Conservation (phyloP, 2,797 vertebrate genomes). For the Ceryle rudis region DNA sequence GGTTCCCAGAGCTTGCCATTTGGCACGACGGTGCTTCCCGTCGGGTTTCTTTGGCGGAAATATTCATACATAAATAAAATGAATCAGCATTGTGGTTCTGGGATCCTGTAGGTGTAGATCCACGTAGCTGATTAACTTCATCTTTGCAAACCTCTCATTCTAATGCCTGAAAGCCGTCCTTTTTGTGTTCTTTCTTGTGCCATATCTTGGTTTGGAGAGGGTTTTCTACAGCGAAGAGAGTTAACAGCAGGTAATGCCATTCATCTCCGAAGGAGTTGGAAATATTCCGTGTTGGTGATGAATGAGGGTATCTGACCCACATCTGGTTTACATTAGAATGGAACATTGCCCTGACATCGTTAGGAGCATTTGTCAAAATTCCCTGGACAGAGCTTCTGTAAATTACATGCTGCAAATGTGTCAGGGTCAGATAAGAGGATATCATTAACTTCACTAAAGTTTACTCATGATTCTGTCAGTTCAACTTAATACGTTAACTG, state of each 20-base stretch:
- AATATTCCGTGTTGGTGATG: constrained; percentile 81
- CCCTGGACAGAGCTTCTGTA: constrained; percentile 89
- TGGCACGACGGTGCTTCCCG: background rate
- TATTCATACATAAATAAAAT: background rate
- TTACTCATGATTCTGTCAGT: constrained; percentile 78
- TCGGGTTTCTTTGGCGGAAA: background rate
- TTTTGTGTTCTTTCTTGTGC: background rate
- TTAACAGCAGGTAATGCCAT: constrained; percentile 84
- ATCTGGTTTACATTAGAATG: constrained; percentile 91
- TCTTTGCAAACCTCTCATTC: background rate
- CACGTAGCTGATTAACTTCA: background rate
- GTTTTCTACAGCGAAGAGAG: constrained; percentile 53
- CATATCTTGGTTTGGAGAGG: constrained; percentile 18
- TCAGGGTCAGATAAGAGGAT: constrained; percentile 88
- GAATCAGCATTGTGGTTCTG: background rate
- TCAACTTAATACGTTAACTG: constrained; percentile 75
- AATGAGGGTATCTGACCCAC: constrained; percentile 88
- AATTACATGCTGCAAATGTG: constrained; percentile 91
- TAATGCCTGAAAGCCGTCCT: background rate
- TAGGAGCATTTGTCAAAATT: constrained; percentile 88
- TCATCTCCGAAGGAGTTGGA: constrained; percentile 75
- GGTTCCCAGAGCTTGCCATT: background rate
- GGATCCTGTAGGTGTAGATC: background rate
- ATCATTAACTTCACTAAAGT: constrained; percentile 83
- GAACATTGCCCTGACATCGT: constrained; percentile 86